Evolutionary conservation across 1,140 invertebrate genomes (phyloP), one percentile per base, ranked within the genome.

Genomic region (Lepidurus apus): DNA sequence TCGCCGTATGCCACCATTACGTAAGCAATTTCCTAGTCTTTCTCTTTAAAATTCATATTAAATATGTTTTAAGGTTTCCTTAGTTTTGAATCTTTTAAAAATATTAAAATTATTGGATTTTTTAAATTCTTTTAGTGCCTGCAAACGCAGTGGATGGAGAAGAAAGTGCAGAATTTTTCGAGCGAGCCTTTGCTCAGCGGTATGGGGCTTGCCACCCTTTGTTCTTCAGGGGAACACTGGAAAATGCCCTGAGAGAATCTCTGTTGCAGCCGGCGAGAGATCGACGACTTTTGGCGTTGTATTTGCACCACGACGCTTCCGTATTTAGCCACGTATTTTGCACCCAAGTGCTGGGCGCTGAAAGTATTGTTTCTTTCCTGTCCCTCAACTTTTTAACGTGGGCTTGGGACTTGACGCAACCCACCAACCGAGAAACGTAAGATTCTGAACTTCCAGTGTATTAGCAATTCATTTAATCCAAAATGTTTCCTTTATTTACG

Each of bases 251-350:
- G 65, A 92, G 92, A 85, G 93, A 96, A 85, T 93, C 95, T 42
- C 94, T 93, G 85, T 86, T 89, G 77, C 92, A 91, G 86, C 91
- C 93, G 77, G 94, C 95, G 44, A 93, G 91, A 89, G 93, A 97
- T 87, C 95, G 95, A 81, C 95, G 95, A 87, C 88, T 97, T 75
- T 85, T 98, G 80, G 95, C 94, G 21, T 89, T 98, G 74, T 98
- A 98, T 87, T 88, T 98, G 34, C 96, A 98, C 84, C 95, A 98
- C 85, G 96, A 98, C 85, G 90, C 89, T 44, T 97, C 95, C 82
- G 94, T 98, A 76, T 87, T 96, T 80, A 91, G 95, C 74, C 97
- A 98, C 87, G 95, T 98, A 80, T 98, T 98, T 89, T 98, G 96
- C 86, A 95, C 95, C 78, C 94, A 98, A 85, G 87, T 96, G 77